Evolutionary conservation across 2,888 invertebrate species (phyloP), one percentile per base, ranked within the genome.

Genomic region (Parascotia fuliginaria): DNA sequence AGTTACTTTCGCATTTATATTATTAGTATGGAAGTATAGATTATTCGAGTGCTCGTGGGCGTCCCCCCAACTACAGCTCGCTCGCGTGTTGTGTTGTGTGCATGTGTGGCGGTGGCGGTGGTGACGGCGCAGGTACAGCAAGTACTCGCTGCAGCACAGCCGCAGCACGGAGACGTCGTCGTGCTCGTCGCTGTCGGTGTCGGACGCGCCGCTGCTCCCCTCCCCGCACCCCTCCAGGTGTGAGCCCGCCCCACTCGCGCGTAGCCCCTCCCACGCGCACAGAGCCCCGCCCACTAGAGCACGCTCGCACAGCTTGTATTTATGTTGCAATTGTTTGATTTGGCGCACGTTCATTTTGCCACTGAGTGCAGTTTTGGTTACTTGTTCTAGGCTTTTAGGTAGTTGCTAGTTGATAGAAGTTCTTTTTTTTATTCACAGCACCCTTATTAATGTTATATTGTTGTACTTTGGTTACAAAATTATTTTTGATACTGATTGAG

Each of bases 141-240:
- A 83, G 85, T 69, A 71, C 77, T 89, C 90, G 83, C 87, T 91
- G 85, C 90, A 89, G 77, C 90, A 88, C 85, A 85, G 85, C 79
- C 87, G 90, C 83, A 82, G 84, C 67, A 75, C 83, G 42, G 88
- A 89, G 60, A 84, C 88, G 55, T 81, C 82, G 60, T 41, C 41
- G 42, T 73, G 84, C 83, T 84, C 85, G 49, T 81, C 86, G 76
- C 85, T 81, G 45, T 83, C 85, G 66, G 64, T 79, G 50, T 81
- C 84, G 63, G 69, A 69, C 75, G 66, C 74, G 54, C 22, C 53
- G 65, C 81, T 77, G 74, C 79, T 81, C 63, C 52, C 51, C 66
- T 74, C 77, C 75, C 76, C 68, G 38, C 74, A 57, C 76, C 57
- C 72, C 77, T 68, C 82, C 83, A 83, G 83, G 82, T 84, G 36